Evolutionary conservation across 2,888 invertebrate genomes (phyloP), one percentile per base, ranked within the genome.

Genomic region (Nipponacmea schrenckii): DNA sequence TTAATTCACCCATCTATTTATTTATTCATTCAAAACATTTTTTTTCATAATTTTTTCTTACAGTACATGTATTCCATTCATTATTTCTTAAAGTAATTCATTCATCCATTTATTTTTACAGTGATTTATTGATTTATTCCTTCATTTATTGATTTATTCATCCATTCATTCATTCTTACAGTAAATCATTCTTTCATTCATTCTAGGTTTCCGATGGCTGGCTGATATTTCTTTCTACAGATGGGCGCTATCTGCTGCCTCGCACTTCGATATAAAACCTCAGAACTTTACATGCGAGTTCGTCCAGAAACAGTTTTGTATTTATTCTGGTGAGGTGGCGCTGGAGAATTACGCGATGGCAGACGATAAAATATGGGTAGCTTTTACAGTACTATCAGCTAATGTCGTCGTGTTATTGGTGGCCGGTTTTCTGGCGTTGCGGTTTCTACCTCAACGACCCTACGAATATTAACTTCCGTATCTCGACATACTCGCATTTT

Each of bases 161-260:
- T 20, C 50, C 27, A 65, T 12, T 65, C 44, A 27, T 7, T 64
- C 50, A 24, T 46, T 64, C 12, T 24, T 26, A n/a, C 39, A 50
- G 31, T 10, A 10, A 15, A n/a, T 64, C 15, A 65, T 65, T 39
- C 15, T 31, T 15, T 62, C n/a, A 7, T 39, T 50, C 12, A 44
- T 77, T 77, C 20, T 77, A 85, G 85, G 82, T 39, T 72, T 83
- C 64, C 79, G 78, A 45, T 86, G 85, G 85, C 80, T 83, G 14
- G 81, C 84, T 0, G 75, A 78, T 7, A 73, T 83, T n/a, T 84
- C 84, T 24, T 85, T 83, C 74, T 74, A 84, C 2, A 83, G 83
- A 63, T 86, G 84, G 84, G 84, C 84, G 2, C 84, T 82, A 66
- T 82, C 84, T 66, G 84, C 81, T 4, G 67, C 84, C 68, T 81